Evolutionary conservation across 2,797 vertebrate species (phyloP).

Genomic region (Mus spretus): DNA sequence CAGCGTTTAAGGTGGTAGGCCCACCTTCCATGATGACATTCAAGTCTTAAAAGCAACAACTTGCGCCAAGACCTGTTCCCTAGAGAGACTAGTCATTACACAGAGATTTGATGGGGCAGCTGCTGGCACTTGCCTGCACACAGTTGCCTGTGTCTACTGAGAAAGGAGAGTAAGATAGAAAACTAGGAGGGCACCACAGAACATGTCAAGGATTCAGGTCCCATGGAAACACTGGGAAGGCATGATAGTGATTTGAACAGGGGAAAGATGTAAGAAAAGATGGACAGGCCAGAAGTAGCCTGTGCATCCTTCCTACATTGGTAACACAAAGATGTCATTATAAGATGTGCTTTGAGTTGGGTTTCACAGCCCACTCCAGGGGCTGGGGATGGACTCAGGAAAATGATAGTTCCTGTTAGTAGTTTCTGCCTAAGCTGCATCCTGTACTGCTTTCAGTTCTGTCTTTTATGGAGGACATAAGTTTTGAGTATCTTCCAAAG

Average conservation of each 20-base stretch:
- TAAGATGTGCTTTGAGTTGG: background rate
- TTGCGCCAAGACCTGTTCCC: background rate
- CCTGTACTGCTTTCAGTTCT: constrained; percentile 73
- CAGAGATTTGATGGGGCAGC: background rate
- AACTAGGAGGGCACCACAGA: background rate
- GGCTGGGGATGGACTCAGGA: constrained; percentile 14
- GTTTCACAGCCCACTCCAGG: background rate
- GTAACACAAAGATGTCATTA: background rate
- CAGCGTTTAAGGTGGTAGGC: background rate
- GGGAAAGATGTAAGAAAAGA: background rate
- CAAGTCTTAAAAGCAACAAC: background rate
- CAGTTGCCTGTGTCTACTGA: background rate
- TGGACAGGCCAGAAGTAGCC: background rate
- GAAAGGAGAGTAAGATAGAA: background rate
- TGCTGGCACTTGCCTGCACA: background rate
- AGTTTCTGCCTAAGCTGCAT: constrained; percentile 75
- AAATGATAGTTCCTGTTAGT: constrained; percentile 57
- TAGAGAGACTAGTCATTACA: background rate
- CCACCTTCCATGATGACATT: background rate
- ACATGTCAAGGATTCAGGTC: background rate
- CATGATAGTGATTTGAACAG: background rate
- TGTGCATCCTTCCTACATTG: background rate
- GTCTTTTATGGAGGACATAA: constrained; percentile 76
- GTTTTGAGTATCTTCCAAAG: constrained; percentile 73
- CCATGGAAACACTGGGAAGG: constrained; percentile 2